These are phyloP conservation scores for Odocoileus virginianus DNA, from an alignment of 2,113 vertebrate species.

Conservation along the genomic window DNA sequence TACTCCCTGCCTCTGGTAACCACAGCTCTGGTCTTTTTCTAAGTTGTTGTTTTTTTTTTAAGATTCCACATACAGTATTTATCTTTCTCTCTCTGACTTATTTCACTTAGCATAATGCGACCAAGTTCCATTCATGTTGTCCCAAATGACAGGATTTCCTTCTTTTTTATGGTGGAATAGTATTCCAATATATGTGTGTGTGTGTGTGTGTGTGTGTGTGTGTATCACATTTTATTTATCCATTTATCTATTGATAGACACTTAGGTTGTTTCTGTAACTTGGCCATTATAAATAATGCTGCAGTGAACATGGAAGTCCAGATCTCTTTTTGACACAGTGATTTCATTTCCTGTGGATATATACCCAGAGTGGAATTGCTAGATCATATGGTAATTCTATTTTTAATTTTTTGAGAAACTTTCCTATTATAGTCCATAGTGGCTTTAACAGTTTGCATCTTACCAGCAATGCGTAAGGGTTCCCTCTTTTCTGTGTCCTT, in stretches of 20 bases:
- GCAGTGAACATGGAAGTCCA: background rate
- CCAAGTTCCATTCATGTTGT: background rate
- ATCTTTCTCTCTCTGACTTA: background rate
- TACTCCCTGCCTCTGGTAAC: background rate
- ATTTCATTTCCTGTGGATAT: background rate
- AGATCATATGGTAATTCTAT: background rate
- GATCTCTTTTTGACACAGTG: background rate
- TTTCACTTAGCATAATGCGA: background rate
- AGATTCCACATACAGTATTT: background rate
- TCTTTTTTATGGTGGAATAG: background rate
- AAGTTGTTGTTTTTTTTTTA: background rate
- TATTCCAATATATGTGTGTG: background rate
- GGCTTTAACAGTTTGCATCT: background rate
- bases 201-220: background rate
- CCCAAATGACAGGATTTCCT: background rate
- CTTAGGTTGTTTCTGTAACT: background rate
- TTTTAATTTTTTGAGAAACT: background rate
- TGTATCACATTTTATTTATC: background rate
- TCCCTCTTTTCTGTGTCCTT: background rate
- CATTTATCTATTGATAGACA: background rate
- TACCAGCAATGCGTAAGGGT: background rate
- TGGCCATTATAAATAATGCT: background rate
- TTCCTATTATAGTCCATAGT: background rate
- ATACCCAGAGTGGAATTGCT: background rate
- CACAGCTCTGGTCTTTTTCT: background rate